Evolutionary conservation across 2,113 vertebrate genomes (phyloP), one percentile per base, ranked within the genome.

Genomic region (Lontra canadensis): DNA sequence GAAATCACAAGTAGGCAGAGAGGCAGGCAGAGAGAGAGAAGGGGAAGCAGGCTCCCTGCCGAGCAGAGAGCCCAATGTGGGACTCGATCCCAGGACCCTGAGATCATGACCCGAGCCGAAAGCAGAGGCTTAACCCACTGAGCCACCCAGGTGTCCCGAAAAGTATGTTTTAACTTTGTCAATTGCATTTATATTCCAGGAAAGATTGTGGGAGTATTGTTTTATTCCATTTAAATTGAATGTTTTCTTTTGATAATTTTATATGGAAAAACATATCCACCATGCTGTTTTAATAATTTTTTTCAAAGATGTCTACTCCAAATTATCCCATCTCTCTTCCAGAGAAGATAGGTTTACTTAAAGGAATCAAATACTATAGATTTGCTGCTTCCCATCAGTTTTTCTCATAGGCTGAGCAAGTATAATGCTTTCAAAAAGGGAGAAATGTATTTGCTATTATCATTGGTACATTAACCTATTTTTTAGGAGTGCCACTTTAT

Each of bases 161-260:
- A 95, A 95, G 81, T 69, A 59, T 17, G 29, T 88, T 95, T 92
- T 3, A 23, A 67, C 79, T 67, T 76, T n/a, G 25, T 87, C 1
- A 8, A 63, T 73, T 87, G 12, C 59, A 88, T 69, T 76, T 81
- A 61, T 61, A 90, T 59, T 93, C 67, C 31, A 88, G 49, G 52
- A 82, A 90, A 81, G 69, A 47, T 12, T 83, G 14, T 83, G 82
- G 42, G 71, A 59, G 25, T 79, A 49, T 71, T 73, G 57, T 49
- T 55, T 82, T 73, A 86, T 93, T 95, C 86, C 39, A 87, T 83
- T 90, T 91, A 78, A 93, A 93, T 52, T 63, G 57, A 87, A 44
- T 47, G 4, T 74, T 80, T 69, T 94, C 61, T 95, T 86, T 49
- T 95, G 65, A 39, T 89, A 59, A 95, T 84, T 85, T 93, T 89